Evolutionary conservation across 92 coral and sea anemone species (phyloP), one percentile per base, ranked within the genome.

Genomic region (Umimayanthus chanpuru): DNA sequence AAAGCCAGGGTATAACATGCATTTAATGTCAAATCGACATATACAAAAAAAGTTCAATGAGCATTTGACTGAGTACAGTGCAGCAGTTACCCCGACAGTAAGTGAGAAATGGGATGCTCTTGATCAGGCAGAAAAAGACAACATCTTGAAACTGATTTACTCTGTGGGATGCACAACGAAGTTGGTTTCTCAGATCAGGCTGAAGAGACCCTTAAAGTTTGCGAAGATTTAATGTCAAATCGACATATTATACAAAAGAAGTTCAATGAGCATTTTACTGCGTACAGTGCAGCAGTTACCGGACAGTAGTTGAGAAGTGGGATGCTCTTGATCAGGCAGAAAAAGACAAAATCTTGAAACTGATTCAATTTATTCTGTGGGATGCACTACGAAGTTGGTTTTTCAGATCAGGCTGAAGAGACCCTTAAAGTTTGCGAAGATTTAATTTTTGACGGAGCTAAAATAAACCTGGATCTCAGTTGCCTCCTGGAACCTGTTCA

Each of bases 311-410:
- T 49, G 89, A 49, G 23, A 74, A 86, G n/a, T 76, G 89, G 84
- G 56, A 78, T 32, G 2, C 0, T 32, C 36, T 32, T 32, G 36
- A 32, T 32, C 36, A 32, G 36, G 2, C 36, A 32, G 36, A 32
- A 32, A 32, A 32, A 32, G 36, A 32, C 36, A 32, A 32, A 0
- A 58, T 81, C 21, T 65, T 41, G 44, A 79, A 39, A 39, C 58
- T 65, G 85, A 87, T 18, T 49, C 85, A n/a, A n/a, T n/a, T n/a
- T n/a, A 5, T 89, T 89, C 40, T 77, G 92, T 89, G 89, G 92
- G 2, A 43, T 89, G 76, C 92, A 89, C 40, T 85, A 58, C 23
- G 71, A 85, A 16, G 85, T 89, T 8, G 92, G 89, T 32, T 43
- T 85, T 39, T 86, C 92, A 29, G 92, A 85, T 74, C 89, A 89